A percentile compares a stretch with the other conserved stretches of the same genome.
phyloP scores from a whole-genome alignment of 2,797 vertebrate genomes.

The Sebastes itinus region DNA sequence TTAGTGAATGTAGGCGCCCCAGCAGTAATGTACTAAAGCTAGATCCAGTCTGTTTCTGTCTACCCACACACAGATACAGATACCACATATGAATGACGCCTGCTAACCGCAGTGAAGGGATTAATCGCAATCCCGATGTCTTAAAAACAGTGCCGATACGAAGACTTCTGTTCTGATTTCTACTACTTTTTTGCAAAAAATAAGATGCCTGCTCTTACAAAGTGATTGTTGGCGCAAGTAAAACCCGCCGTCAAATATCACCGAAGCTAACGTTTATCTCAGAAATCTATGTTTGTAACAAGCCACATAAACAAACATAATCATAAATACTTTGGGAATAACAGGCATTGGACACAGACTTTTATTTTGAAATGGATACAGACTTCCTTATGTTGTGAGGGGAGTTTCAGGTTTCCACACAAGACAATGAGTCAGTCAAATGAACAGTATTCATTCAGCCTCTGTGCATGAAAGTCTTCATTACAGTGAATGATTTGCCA shows the following conservation, averaged over 20 bases:
- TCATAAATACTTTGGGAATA: neutral
- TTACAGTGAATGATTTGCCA: slow-evolving; percentile 54
- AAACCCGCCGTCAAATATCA: slow-evolving; percentile 29
- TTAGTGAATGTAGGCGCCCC: slow-evolving; percentile 64
- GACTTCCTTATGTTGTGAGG: neutral
- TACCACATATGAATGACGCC: slow-evolving; percentile 12
- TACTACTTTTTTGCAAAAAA: slow-evolving; percentile 9
- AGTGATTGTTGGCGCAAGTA: slow-evolving; percentile 46
- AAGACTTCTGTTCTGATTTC: slow-evolving; percentile 14
- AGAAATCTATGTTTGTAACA: neutral
- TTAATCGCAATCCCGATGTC: slow-evolving; percentile 16
- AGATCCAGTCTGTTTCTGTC: slow-evolving; percentile 13
- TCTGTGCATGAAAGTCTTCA: slow-evolving; percentile 49
- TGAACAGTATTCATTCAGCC: slow-evolving; percentile 49
- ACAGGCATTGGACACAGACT: slow-evolving; percentile 4
- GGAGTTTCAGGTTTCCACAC: slow-evolving; percentile 18
- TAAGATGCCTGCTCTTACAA: slow-evolving; percentile 40
- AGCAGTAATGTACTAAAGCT: slow-evolving; percentile 31
- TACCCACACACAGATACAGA: neutral
- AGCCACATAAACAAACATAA: neutral
- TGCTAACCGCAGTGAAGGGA: slow-evolving; percentile 25
- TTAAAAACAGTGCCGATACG: slow-evolving; percentile 15
- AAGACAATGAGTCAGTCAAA: slow-evolving; percentile 5
- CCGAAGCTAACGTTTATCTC: slow-evolving; percentile 24
- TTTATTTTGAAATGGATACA: slow-evolving; percentile 40